phyloP scores from a whole-genome alignment of 2,888 invertebrate species.

The Anthophora plumipes region DNA sequence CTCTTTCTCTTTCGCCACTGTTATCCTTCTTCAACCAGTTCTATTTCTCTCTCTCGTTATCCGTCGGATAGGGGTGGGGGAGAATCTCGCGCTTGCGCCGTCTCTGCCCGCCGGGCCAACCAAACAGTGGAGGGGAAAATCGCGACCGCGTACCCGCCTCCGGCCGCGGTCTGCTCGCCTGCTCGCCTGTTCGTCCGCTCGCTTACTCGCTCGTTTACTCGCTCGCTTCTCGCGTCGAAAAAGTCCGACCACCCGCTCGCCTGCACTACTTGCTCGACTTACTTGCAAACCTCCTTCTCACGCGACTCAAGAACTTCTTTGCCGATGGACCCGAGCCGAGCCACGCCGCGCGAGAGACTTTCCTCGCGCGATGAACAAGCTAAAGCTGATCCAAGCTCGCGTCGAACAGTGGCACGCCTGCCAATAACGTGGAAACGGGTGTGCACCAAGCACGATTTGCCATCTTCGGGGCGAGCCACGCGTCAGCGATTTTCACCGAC shows the following conservation, averaged over 20 bases:
- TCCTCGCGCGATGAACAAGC: neutral
- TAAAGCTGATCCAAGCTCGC: neutral
- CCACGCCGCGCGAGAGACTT: neutral
- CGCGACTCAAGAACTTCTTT: conserved; percentile 10
- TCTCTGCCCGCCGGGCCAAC: conserved; percentile 50
- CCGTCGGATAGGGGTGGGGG: conserved; percentile 56
- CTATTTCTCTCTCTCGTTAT: conserved; percentile 23
- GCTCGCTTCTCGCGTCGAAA: conserved; percentile 47
- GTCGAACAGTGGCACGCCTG: neutral
- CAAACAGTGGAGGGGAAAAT: conserved; percentile 55
- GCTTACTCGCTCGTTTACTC: conserved; percentile 73
- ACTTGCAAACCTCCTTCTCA: conserved; percentile 27
- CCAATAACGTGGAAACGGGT: conserved; percentile 31
- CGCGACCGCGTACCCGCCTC: conserved; percentile 73
- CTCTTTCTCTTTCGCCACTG: neutral
- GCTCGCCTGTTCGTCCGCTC: conserved; percentile 83
- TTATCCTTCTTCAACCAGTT: conserved; percentile 11
- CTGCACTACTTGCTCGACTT: conserved; percentile 68
- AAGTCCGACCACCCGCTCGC: conserved; percentile 68
- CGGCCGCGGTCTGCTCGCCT: conserved; percentile 86
- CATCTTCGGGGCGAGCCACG: neutral
- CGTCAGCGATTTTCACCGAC: conserved; percentile 41
- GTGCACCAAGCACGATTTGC: neutral
- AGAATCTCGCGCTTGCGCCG: conserved; percentile 67
- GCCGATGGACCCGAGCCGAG: conserved; percentile 15